Evolutionary conservation across 1,140 invertebrate species (phyloP), one percentile per base, ranked within the genome.

Genomic region (Nebria ingens): DNA sequence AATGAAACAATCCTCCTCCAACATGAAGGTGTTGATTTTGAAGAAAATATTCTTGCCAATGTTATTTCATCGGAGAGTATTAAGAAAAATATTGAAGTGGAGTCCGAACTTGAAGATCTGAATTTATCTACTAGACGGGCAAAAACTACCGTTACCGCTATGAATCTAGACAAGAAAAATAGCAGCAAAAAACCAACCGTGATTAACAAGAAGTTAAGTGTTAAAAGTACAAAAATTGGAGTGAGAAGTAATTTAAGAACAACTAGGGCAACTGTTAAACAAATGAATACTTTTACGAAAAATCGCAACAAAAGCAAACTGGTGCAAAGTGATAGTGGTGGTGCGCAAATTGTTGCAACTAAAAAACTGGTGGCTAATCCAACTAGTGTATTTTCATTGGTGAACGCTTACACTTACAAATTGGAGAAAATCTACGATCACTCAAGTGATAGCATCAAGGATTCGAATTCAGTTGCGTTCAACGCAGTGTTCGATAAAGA

Each of bases 401-500:
- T 52, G 58, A 45, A 45, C 17, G 40, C 40, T 4, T 45, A 45
- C 15, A 45, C 15, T 9, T 45, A 45, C 15, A 45, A 45, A 17
- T 45, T 12, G 40, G 62, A 71, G 53, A 71, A 71, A 59, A 71
- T 71, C 23, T 68, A 68, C 9, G 69, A 71, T 58, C 69, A 71
- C 63, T 68, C 69, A 29, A 71, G 69, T 25, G 69, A 71, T 54
- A 71, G 40, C 17, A 45, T 45, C 40, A 45, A 45, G 69, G 59
- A 61, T 71, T 21, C 63, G 64, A 58, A 71, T 51, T 67, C 65
- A 2, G 54, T 71, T 49, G 68, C 66, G 2, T 71, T 71, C 57
- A 68, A 69, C 54, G 69, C 69, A 51, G 69, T 71, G 1, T 78
- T 78, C 56, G 78, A 81, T 59, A 76, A 71, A 55, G 67, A 73